Evolutionary conservation across 2,113 vertebrate species (phyloP).

Genomic region (Myotis brandtii): DNA sequence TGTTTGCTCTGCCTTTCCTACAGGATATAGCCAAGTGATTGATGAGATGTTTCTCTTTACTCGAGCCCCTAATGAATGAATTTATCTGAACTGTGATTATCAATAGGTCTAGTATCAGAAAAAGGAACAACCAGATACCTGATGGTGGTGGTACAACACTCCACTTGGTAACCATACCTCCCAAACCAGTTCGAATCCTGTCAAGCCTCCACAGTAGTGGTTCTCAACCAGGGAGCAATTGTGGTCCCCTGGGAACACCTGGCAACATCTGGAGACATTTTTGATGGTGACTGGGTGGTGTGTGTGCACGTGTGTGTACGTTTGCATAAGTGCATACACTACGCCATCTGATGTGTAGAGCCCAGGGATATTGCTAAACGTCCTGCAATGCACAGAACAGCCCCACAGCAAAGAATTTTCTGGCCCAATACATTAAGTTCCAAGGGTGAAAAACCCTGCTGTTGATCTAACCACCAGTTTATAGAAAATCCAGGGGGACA

Average conservation of each 20-base stretch:
- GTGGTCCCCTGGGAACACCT: neutral
- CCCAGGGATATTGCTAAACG: neutral
- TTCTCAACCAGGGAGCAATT: neutral
- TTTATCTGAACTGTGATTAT: neutral
- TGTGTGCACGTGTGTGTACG: too few relatives aligned
- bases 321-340: accelerated
- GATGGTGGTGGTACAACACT: too few relatives aligned
- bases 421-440: neutral
- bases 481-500: neutral
- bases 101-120: neutral
- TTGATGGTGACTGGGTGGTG: neutral
- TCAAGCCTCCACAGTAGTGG: neutral
- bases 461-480: neutral
- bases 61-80: neutral
- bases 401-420: neutral
- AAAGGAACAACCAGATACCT: neutral
- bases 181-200: neutral
- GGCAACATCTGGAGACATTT: too few relatives aligned
- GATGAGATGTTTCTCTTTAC: neutral
- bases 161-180: neutral
- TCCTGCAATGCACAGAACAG: neutral
- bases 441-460: neutral
- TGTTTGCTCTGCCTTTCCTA: neutral
- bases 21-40: too few relatives aligned
- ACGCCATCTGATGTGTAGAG: neutral